Percentiles rank a stretch among this genome's conserved stretches.
phyloP scores from a whole-genome alignment of 2,113 vertebrate species.

The Aptenodytes patagonicus region DNA sequence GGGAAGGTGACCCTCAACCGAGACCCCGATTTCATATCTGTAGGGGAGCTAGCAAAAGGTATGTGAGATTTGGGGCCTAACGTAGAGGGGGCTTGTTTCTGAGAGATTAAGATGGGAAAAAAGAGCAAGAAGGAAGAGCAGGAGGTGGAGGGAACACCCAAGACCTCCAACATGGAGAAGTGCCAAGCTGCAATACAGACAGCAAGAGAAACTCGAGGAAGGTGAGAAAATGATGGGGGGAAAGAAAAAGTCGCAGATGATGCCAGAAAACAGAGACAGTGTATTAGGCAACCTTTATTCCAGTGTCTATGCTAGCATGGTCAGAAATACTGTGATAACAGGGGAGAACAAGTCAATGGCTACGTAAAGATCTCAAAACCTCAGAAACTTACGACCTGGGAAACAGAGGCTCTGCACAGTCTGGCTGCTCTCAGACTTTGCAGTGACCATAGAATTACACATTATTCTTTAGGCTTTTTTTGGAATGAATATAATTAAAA shows the following conservation, averaged over 20 bases:
- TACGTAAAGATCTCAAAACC: background rate
- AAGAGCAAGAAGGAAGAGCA: background rate
- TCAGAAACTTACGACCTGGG: background rate
- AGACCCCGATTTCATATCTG: background rate
- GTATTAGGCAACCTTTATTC: background rate
- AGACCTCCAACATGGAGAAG: background rate
- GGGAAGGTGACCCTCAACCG: background rate
- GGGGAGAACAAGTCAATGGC: background rate
- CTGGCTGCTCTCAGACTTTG: background rate
- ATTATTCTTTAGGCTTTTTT: background rate
- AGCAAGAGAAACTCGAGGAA: background rate
- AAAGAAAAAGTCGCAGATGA: background rate
- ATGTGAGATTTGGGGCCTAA: background rate
- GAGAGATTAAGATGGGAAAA: background rate
- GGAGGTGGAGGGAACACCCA: background rate
- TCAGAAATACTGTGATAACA: background rate
- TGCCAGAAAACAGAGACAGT: background rate
- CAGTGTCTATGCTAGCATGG: background rate
- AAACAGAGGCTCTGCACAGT: background rate
- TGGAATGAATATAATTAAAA: background rate
- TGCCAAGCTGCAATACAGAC: background rate
- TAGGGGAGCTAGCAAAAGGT: background rate
- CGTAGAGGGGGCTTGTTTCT: background rate
- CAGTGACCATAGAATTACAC: background rate
- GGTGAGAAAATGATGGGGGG: fast-evolving